phyloP scores from a whole-genome alignment of 2,888 invertebrate species.

The Coelopa pilipes region DNA sequence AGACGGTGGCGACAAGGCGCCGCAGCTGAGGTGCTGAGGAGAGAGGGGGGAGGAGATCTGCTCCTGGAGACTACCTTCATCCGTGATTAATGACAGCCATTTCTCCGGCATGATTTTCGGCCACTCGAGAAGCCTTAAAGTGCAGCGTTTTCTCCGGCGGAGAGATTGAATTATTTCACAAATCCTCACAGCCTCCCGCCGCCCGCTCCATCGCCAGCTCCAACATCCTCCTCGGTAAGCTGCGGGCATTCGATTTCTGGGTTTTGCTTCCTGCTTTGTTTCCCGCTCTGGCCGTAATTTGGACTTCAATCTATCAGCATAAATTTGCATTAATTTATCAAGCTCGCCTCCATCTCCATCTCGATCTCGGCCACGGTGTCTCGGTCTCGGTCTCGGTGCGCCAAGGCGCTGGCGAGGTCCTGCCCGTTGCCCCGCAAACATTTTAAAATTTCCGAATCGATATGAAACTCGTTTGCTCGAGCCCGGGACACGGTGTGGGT shows the following conservation, averaged over 20 bases:
- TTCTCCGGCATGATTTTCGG: slow-evolving; percentile 43
- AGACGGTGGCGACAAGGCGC: background rate
- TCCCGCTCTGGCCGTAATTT: slow-evolving; percentile 33
- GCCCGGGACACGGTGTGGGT: too few species aligned
- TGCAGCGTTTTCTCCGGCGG: background rate
- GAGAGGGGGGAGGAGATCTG: background rate
- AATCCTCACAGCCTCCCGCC: background rate
- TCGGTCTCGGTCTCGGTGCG: background rate
- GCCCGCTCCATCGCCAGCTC: too few species aligned
- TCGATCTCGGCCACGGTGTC: too few species aligned
- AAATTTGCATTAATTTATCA: slow-evolving; percentile 44
- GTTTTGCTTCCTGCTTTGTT: slow-evolving; percentile 11
- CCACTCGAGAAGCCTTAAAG: background rate
- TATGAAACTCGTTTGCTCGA: too few species aligned
- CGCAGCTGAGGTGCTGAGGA: background rate
- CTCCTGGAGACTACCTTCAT: slow-evolving; percentile 50
- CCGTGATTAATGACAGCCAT: slow-evolving; percentile 58
- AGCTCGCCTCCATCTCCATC: too few species aligned
- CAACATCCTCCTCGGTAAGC: background rate
- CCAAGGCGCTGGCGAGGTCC: background rate
- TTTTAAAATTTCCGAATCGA: too few species aligned
- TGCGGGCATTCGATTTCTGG: background rate
- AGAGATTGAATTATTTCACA: background rate
- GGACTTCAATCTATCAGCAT: slow-evolving; percentile 43
- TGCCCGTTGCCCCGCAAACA: background rate